Evolutionary conservation across 2,888 invertebrate species (phyloP), one percentile per base, ranked within the genome.

Genomic region (Hypercompe scribonia): DNA sequence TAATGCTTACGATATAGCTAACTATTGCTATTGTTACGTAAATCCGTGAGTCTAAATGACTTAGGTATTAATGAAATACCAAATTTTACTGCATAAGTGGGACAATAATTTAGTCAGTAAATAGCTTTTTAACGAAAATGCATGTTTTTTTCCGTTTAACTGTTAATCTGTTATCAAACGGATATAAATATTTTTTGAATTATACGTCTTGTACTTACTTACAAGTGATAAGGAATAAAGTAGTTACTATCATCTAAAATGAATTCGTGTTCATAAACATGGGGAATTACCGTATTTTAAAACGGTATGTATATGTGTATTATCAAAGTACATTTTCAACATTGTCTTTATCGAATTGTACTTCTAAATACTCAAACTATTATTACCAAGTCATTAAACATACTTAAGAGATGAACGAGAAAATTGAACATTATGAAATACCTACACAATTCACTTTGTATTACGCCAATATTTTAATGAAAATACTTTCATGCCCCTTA

Each of bases 181-280:
- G 72, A 79, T 74, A 75, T 76, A 77, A 73, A 84, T 80, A 71
- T 61, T 70, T 64, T 73, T 80, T 72, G 72, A 78, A 67, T 79
- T 81, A 80, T 81, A 83, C 81, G 81, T 77, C 78, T 61, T 80
- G 70, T 70, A 66, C 75, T 34, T 8, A 61, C 28, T 34, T 8
- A 61, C 28, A 39, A 68, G 58, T 70, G 81, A 84, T 85, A 85
- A 84, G 74, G 76, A 84, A 84, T 79, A 79, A 86, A 74, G 79
- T 79, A 68, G 75, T 70, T 74, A 66, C 81, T 82, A 84, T 84
- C 84, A 77, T 78, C 76, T 85, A 63, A 66, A 34, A 50, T 64
- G 70, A 64, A 64, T 69, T 58, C 58, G 68, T 39, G 54, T 65
- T n/a, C 65, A 68, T 68, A 73, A 65, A 70, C 71, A 68, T 68